Conservation (phyloP, 2,888 invertebrate genomes). For the Biston betularia region DNA sequence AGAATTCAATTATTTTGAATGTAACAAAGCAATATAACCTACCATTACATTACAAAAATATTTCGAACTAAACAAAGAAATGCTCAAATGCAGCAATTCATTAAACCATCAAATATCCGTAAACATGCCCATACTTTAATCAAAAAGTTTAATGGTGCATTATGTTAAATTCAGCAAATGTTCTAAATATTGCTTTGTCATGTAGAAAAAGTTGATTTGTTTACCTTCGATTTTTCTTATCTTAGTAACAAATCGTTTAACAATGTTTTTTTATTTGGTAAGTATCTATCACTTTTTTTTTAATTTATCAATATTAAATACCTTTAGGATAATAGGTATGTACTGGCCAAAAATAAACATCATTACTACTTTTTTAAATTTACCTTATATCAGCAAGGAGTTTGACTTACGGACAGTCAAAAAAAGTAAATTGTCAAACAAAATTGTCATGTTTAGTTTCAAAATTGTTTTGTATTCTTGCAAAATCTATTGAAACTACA, state of each 20-base stretch:
- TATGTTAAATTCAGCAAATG: not conserved
- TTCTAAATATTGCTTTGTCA: not conserved
- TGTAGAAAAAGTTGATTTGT: not conserved
- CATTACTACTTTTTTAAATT: not conserved
- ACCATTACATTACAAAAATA: not conserved
- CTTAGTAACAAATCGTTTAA: no score
- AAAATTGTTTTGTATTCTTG: constrained; percentile 5
- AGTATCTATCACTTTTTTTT: not conserved
- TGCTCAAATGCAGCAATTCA: not conserved
- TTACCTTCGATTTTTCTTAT: not conserved
- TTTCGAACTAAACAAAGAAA: not conserved
- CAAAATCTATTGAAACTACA: not conserved
- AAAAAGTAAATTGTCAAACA: constrained; percentile 5
- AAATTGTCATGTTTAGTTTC: constrained; percentile 2
- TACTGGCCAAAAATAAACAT: not conserved
- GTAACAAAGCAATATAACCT: not conserved
- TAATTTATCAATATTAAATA: not conserved
- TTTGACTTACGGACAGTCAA: not conserved
- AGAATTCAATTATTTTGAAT: not conserved
- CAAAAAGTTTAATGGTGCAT: not conserved
- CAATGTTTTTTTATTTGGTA: no score
- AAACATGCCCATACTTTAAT: not conserved
- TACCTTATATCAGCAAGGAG: not conserved
- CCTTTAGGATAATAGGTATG: no score
- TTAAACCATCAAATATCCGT: no score